phyloP scores from a whole-genome alignment of 2,888 invertebrate genomes.

The Alcis repandata region DNA sequence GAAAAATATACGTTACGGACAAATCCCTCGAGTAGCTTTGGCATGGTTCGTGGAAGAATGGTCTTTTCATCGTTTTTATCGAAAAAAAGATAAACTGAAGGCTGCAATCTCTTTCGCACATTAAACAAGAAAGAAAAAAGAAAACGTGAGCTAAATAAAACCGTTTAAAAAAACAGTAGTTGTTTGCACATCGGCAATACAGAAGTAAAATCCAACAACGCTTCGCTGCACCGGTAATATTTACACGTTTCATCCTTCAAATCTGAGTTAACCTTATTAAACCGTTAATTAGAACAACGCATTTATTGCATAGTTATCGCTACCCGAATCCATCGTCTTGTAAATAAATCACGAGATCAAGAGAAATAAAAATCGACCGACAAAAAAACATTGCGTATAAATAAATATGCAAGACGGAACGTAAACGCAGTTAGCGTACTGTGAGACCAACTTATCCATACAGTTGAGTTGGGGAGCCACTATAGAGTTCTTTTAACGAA shows the following conservation, averaged over 20 bases:
- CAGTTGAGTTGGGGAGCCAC: neutral
- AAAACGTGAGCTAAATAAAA: too few species aligned
- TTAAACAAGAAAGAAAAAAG: too few species aligned
- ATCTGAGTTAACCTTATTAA: slow-evolving; percentile 1
- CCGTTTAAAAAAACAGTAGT: too few species aligned
- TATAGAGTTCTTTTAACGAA: neutral
- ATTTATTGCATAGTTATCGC: neutral
- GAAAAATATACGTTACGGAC: too few species aligned
- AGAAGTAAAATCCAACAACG: too few species aligned
- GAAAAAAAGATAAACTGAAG: too few species aligned
- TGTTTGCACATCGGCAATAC: too few species aligned
- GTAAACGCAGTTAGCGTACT: slow-evolving; percentile 32
- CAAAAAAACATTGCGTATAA: slow-evolving; percentile 47
- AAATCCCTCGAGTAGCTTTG: too few species aligned
- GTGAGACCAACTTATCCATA: neutral
- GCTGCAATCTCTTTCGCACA: too few species aligned
- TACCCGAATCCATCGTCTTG: slow-evolving; percentile 39
- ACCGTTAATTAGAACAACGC: neutral
- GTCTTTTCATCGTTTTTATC: too few species aligned
- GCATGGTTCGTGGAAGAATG: too few species aligned
- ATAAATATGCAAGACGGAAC: slow-evolving; percentile 51
- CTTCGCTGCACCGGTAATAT: too few species aligned
- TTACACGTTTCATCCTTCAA: neutral
- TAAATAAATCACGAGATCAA: slow-evolving; percentile 60
- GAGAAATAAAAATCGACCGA: slow-evolving; percentile 50